Percentiles rank a stretch among this genome's conserved stretches.
Evolutionary conservation across 2,113 vertebrate genomes (phyloP).

Genomic region (Motacilla alba): DNA sequence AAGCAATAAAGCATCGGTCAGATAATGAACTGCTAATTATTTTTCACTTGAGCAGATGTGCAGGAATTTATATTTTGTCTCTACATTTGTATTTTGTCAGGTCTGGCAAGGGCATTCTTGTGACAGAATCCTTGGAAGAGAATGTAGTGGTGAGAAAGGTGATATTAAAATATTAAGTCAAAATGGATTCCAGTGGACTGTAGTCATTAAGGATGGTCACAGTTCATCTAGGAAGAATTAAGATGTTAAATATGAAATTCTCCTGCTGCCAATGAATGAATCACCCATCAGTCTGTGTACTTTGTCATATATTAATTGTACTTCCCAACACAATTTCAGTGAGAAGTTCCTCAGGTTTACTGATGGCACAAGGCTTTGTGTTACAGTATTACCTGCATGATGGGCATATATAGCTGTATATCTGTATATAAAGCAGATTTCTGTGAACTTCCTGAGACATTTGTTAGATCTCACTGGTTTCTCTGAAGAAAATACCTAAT

Average conservation of each 20-base stretch:
- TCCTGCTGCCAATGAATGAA: neutral
- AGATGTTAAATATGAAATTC: neutral
- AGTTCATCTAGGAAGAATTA: neutral
- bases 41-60: neutral
- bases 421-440: neutral
- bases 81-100: neutral
- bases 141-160: neutral
- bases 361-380: neutral
- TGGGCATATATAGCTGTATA: neutral
- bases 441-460: neutral
- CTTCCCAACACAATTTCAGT: neutral
- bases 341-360: neutral
- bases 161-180: neutral
- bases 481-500: neutral
- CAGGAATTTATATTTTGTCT: neutral
- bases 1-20: neutral
- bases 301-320: neutral
- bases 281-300: neutral
- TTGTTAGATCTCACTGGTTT: neutral
- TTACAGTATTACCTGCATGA: neutral
- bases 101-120: neutral
- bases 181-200: neutral
- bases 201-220: neutral
- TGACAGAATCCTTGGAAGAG: neutral
- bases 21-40: neutral